Evolutionary conservation across 2,797 vertebrate species (phyloP).

Genomic region (Harpagifer antarcticus): DNA sequence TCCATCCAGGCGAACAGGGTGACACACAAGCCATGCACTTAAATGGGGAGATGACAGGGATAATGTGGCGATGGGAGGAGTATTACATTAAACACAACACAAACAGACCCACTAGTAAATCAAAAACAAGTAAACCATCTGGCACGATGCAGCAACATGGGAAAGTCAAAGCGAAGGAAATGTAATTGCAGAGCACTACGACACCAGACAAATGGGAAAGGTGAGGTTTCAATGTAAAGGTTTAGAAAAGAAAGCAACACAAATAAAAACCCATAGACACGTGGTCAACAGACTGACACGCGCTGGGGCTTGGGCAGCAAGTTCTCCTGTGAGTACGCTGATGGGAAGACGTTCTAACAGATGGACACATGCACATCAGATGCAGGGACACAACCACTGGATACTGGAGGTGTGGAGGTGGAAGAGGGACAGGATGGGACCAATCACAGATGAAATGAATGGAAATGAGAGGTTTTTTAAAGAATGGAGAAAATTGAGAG

Average conservation of each 20-base stretch:
- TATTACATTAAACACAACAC: slow-evolving; percentile 62
- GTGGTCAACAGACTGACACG: slow-evolving; percentile 70
- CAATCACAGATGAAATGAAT: slow-evolving; percentile 65
- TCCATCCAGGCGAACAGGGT: slow-evolving; percentile 79
- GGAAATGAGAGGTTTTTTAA: slow-evolving; percentile 73
- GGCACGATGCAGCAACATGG: slow-evolving; percentile 65
- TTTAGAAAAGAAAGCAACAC: slow-evolving; percentile 51
- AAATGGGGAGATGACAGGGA: slow-evolving; percentile 42
- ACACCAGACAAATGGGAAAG: slow-evolving; percentile 61
- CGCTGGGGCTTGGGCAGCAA: slow-evolving; percentile 68
- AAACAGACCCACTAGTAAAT: slow-evolving; percentile 51
- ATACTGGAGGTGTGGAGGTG: slow-evolving; percentile 53
- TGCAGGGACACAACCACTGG: slow-evolving; percentile 64
- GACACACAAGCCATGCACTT: slow-evolving; percentile 84
- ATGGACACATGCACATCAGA: slow-evolving; percentile 73
- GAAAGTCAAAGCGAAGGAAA: slow-evolving; percentile 12
- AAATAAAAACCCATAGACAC: slow-evolving; percentile 51
- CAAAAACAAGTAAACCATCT: slow-evolving; percentile 25
- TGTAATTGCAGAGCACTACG: slow-evolving; percentile 56
- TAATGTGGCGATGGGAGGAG: background rate
- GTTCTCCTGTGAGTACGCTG: slow-evolving; percentile 53
- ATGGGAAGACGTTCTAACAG: slow-evolving; percentile 58
- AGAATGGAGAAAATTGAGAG: slow-evolving; percentile 70
- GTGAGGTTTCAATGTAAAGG: slow-evolving; percentile 44
- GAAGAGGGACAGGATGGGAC: slow-evolving; percentile 49